phyloP scores from a whole-genome alignment of 2,797 vertebrate species.

The Eurystomus glaucurus region DNA sequence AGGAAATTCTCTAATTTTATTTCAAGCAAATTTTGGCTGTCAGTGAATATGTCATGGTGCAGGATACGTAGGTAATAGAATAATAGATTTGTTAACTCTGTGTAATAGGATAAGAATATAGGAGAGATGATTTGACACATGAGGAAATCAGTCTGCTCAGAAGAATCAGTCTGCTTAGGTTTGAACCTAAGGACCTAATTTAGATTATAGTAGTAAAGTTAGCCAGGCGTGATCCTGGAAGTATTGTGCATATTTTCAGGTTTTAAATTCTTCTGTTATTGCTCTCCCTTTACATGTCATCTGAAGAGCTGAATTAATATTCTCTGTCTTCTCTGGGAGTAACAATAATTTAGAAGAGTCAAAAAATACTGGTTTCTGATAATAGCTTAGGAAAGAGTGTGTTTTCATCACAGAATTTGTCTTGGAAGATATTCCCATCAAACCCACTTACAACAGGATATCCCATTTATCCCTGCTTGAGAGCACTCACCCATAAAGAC shows the following conservation, averaged over 20 bases:
- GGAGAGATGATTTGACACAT: not conserved
- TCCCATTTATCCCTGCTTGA: not conserved
- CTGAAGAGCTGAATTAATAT: not conserved
- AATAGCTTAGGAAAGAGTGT: not conserved
- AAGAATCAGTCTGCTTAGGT: no score
- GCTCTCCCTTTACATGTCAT: not conserved
- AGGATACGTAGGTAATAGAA: not conserved
- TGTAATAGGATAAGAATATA: not conserved
- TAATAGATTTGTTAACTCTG: not conserved
- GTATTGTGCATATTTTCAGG: not conserved
- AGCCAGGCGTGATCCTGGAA: not conserved
- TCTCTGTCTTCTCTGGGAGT: not conserved
- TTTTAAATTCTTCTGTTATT: not conserved
- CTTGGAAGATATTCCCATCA: not conserved
- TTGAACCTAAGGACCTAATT: not conserved
- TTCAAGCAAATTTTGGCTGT: not conserved
- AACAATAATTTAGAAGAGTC: not conserved
- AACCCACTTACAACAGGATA: conserved; percentile 19
- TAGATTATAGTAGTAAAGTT: not conserved
- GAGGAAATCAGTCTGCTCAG: not conserved
- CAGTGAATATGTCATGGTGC: not conserved
- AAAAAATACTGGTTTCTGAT: not conserved
- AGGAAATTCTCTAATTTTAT: not conserved
- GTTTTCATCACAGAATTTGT: not conserved
- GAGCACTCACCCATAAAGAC: not conserved